A percentile compares a stretch with the other conserved stretches of the same genome.
Conservation (phyloP, 2,113 vertebrate genomes). For the Percopsis transmontana region DNA sequence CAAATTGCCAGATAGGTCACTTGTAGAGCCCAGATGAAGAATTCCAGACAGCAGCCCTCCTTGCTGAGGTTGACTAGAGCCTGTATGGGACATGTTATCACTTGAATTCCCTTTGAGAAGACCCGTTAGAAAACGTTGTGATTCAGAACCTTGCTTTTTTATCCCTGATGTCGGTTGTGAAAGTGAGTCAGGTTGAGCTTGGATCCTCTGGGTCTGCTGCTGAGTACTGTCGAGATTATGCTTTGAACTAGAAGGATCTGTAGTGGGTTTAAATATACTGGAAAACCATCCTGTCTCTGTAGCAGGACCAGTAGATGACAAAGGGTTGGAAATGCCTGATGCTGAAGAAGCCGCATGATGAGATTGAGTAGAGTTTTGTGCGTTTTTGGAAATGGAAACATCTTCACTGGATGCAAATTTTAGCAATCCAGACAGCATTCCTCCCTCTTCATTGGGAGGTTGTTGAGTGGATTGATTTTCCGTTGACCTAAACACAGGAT, state of each 20-base stretch:
- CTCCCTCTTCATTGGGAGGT: conserved; percentile 53
- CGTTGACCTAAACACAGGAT: conserved; percentile 74
- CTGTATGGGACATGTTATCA: conserved; percentile 40
- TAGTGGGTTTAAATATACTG: conserved; percentile 59
- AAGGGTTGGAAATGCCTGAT: conserved; percentile 9
- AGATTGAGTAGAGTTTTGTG: conserved; percentile 42
- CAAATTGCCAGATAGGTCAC: conserved; percentile 52
- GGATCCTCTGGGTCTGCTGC: conserved; percentile 32
- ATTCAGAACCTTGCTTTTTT: conserved; percentile 50
- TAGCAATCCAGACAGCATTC: conserved; percentile 66
- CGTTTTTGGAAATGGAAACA: conserved; percentile 35
- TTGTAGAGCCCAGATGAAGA: conserved; percentile 66
- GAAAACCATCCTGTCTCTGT: conserved; percentile 76
- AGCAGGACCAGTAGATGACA: conserved; percentile 1
- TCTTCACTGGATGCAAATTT: conserved; percentile 74
- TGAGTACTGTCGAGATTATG: conserved; percentile 38
- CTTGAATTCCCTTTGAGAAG: conserved; percentile 65
- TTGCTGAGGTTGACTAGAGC: conserved; percentile 55
- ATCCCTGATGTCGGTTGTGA: conserved; percentile 17
- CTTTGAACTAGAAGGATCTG: conserved; percentile 31
- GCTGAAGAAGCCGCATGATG: conserved; percentile 19
- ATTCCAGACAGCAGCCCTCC: conserved; percentile 75
- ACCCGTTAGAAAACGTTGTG: conserved; percentile 64
- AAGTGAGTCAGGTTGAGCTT: conserved; percentile 23
- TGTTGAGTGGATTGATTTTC: conserved; percentile 67